phyloP scores from a whole-genome alignment of 2,797 vertebrate species.

The Acanthiza pusilla region DNA sequence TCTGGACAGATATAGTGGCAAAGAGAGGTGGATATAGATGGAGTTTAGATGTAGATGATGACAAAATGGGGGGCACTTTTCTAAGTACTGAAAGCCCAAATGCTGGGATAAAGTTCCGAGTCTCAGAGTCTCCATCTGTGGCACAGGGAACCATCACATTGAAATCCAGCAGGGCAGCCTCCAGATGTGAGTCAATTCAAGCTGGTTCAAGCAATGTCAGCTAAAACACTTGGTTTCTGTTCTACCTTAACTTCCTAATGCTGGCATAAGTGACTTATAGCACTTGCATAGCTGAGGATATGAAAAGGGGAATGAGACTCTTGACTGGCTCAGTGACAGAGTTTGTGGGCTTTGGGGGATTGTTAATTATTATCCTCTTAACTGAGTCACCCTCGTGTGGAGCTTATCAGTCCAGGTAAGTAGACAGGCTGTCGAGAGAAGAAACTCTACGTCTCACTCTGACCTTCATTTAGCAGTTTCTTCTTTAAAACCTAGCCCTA shows the following conservation, averaged over 20 bases:
- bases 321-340: neutral
- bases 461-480: conserved; percentile 1
- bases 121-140: neutral
- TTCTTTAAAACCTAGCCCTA: neutral
- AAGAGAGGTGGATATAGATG: neutral
- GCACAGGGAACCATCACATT: neutral
- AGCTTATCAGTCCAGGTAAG: conserved; percentile 30
- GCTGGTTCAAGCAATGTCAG: neutral
- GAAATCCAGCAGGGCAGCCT: neutral
- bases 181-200: neutral
- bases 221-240: neutral
- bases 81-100: neutral
- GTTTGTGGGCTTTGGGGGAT: conserved; percentile 1
- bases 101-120: neutral
- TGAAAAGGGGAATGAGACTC: neutral
- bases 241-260: neutral
- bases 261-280: neutral
- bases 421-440: neutral
- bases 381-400: neutral
- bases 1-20: neutral
- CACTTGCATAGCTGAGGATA: neutral
- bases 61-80: neutral
- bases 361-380: conserved; percentile 51
- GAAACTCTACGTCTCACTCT: neutral
- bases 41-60: neutral